A percentile compares a stretch with the other conserved stretches of the same genome.
phyloP scores from a whole-genome alignment of 2,888 invertebrate genomes.

The Scaptomyza cyrtandrae region DNA sequence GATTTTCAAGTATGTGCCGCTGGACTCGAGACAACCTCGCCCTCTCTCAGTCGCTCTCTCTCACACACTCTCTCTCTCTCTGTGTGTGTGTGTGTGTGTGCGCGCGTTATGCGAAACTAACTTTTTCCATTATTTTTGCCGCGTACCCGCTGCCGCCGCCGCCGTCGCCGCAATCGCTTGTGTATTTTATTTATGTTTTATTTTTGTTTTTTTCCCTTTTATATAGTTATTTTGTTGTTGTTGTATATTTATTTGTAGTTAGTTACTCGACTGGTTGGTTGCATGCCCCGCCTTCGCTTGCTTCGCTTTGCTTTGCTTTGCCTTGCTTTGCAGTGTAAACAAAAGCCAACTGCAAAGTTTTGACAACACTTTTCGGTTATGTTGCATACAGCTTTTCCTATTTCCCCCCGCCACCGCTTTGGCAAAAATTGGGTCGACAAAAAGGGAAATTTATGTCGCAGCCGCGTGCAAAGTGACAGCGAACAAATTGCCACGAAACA shows the following conservation, averaged over 20 bases:
- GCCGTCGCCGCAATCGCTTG: slow-evolving; percentile 49
- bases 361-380: slow-evolving; percentile 72
- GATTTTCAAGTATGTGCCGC: slow-evolving; percentile 69
- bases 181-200: slow-evolving; percentile 75
- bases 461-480: slow-evolving; percentile 77
- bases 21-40: slow-evolving; percentile 19
- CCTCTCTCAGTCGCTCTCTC: background rate
- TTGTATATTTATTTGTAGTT: slow-evolving; percentile 61
- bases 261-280: slow-evolving; percentile 63
- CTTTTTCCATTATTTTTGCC: slow-evolving; percentile 79
- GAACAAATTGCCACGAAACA: slow-evolving; percentile 73
- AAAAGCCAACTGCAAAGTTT: slow-evolving; percentile 78
- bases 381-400: slow-evolving; percentile 39
- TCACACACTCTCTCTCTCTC: background rate
- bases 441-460: slow-evolving; percentile 77
- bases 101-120: slow-evolving; percentile 72
- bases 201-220: slow-evolving; percentile 63
- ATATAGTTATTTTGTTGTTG: slow-evolving; percentile 28
- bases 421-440: slow-evolving; percentile 69
- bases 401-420: background rate
- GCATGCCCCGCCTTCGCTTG: slow-evolving; percentile 2
- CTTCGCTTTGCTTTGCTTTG: slow-evolving; percentile 4
- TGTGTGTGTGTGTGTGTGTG: no score
- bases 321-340: slow-evolving; percentile 53
- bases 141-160: no score